Percentiles rank a stretch among this genome's conserved stretches.
Conservation (phyloP, 64 coral and sea anemone genomes). For the Orbicella faveolata region DNA sequence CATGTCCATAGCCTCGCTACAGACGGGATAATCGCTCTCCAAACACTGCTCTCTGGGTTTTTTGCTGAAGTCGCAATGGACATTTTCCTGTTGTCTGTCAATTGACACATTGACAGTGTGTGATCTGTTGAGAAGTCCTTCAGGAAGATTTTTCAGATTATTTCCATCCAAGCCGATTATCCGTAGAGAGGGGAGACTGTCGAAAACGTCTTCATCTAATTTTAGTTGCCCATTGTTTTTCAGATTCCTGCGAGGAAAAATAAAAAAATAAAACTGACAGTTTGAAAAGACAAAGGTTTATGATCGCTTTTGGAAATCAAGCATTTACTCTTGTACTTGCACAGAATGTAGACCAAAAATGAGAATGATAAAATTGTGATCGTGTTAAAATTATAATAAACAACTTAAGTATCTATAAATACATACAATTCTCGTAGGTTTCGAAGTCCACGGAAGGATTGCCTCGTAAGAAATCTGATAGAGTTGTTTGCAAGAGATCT, state of each 20-base stretch:
- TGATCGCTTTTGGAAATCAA: too few species aligned
- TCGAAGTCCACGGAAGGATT: conserved; percentile 77
- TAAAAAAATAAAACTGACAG: neutral
- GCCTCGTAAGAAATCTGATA: conserved; percentile 56
- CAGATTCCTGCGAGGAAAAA: conserved; percentile 58
- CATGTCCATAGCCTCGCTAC: conserved; percentile 51
- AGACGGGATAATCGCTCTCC: conserved; percentile 39
- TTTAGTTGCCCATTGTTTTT: conserved; percentile 68
- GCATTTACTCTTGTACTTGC: too few species aligned
- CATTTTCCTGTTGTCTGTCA: conserved; percentile 60
- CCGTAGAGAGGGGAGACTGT: conserved; percentile 53
- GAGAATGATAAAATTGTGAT: too few species aligned
- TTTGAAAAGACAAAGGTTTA: too few species aligned
- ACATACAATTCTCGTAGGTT: conserved; percentile 86
- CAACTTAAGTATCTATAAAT: neutral
- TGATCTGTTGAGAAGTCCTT: conserved; percentile 52
- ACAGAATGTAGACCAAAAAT: too few species aligned
- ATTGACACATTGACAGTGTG: conserved; percentile 54
- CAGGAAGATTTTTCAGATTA: neutral
- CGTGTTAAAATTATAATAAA: neutral
- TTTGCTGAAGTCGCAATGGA: conserved; percentile 78
- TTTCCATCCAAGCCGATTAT: conserved; percentile 38
- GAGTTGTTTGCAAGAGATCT: conserved; percentile 95
- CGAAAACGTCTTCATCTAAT: conserved; percentile 47
- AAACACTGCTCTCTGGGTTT: conserved; percentile 66